Evolutionary conservation across 2,113 vertebrate genomes (phyloP).

Genomic region (Sinocyclocheilus rhinocerous): DNA sequence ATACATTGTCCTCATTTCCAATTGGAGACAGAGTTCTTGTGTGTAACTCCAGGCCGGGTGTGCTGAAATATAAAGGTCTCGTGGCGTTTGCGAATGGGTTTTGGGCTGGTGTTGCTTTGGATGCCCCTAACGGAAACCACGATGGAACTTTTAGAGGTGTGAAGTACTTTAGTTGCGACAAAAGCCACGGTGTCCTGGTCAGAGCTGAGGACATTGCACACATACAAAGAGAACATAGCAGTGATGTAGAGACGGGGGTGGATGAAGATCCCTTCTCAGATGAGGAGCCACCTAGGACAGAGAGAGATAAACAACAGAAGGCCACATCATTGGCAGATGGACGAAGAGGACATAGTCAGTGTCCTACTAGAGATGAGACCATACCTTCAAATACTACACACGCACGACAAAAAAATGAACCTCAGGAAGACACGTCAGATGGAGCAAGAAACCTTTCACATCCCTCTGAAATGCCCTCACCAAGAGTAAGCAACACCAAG

Average conservation of each 20-base stretch:
- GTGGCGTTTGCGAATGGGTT: conserved; percentile 57
- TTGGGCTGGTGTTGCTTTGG: conserved; percentile 67
- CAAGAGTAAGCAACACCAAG: conserved; percentile 29
- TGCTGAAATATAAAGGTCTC: conserved; percentile 59
- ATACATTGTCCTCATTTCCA: conserved; percentile 54
- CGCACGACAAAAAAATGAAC: conserved; percentile 9
- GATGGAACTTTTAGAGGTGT: conserved; percentile 61
- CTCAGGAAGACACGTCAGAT: conserved; percentile 1
- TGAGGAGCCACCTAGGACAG: conserved; percentile 40
- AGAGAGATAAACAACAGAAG: conserved; percentile 24
- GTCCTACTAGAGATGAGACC: conserved; percentile 2
- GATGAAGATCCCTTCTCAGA: conserved; percentile 57
- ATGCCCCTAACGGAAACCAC: conserved; percentile 60
- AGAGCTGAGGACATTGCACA: conserved; percentile 67
- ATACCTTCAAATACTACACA: conserved; percentile 28
- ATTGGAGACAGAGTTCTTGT: conserved; percentile 64
- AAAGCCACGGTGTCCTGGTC: conserved; percentile 66
- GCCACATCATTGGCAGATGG: conserved; percentile 36
- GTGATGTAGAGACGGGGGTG: conserved; percentile 33
- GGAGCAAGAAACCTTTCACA: conserved; percentile 7
- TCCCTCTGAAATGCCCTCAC: background rate
- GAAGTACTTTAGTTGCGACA: conserved; percentile 64
- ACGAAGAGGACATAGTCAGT: conserved; percentile 20
- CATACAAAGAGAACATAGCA: conserved; percentile 33
- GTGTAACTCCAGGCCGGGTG: conserved; percentile 61